Evolutionary conservation across 2,113 vertebrate species (phyloP), one percentile per base, ranked within the genome.

Genomic region (Dolichotis patagonum): DNA sequence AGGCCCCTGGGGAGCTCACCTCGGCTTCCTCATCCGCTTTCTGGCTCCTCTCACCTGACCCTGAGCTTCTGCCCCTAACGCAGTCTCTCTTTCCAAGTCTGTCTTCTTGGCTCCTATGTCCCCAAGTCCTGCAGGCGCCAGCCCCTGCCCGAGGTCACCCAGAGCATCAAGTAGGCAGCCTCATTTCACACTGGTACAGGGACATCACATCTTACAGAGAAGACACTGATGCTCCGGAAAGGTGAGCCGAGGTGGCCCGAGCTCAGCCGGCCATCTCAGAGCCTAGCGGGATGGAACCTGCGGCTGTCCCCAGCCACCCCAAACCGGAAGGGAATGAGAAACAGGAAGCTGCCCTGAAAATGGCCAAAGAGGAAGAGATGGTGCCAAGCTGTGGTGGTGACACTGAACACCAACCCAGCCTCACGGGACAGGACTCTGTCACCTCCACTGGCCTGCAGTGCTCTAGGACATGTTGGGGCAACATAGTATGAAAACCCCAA

Each of bases 101-200:
- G n/a, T 22, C 67, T 38, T 10, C n/a, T 38, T 1, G 7, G 35
- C 6, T 8, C 7, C 67, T 71, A 7, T 1, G 17, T 28, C 71
- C 85, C 75, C 28, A 7, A 86, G 43, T 7, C 35, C 77, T 46
- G 28, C 52, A 10, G 38, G 49, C 11, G 10, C 49, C 49, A 52
- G 56, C 32, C 28, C 9, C n/a, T 30, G 1, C 12, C n/a, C 3
- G 46, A 8, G 62, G 52, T 38, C 87, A 62, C 83, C 83, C 58
- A 7, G 62, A 0, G 0, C 43, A 16, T 56, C 22, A 2, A 1
- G 3, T 1, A 20, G 22, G 65, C 49, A 13, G 8, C 4, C n/a
- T 85, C 63, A 11, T 43, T 77, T 88, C 54, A 30, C 67, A 14
- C 2, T 35, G 14, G 77, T 2, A 22, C 20, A 6, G 43, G 0